phyloP scores from a whole-genome alignment of 2,113 vertebrate genomes.

The Geothlypis trichas region DNA sequence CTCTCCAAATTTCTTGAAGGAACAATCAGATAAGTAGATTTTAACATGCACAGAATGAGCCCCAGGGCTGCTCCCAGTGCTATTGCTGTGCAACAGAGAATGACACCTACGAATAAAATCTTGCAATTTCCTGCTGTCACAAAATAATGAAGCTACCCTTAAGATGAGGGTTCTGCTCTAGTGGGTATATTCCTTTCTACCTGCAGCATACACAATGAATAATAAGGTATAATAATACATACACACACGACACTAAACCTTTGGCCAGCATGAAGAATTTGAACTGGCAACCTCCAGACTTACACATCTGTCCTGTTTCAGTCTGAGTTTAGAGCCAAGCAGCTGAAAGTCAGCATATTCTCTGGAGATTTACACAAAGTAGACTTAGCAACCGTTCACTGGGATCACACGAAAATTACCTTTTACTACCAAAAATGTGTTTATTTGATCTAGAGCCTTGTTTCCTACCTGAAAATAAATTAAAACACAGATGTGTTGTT shows the following conservation, averaged over 20 bases:
- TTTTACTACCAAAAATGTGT: neutral
- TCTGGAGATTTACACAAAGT: neutral
- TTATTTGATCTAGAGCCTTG: neutral
- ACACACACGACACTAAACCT: neutral
- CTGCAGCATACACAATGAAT: neutral
- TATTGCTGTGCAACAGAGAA: neutral
- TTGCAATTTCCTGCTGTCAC: conserved; percentile 28
- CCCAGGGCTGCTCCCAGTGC: neutral
- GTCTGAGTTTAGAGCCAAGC: neutral
- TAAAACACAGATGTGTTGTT: neutral
- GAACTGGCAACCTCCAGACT: neutral
- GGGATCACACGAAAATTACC: neutral
- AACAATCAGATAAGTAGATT: neutral
- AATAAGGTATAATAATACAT: neutral
- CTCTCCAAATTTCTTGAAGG: neutral
- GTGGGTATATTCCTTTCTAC: neutral
- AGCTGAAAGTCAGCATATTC: neutral
- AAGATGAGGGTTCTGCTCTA: neutral
- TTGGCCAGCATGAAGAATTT: neutral
- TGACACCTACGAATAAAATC: neutral
- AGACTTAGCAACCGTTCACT: neutral
- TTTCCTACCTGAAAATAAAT: neutral
- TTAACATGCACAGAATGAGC: neutral
- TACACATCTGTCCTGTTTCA: neutral
- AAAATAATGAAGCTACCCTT: neutral